Evolutionary conservation across 1,140 invertebrate genomes (phyloP).

Genomic region (Hylyphantes graminicola): DNA sequence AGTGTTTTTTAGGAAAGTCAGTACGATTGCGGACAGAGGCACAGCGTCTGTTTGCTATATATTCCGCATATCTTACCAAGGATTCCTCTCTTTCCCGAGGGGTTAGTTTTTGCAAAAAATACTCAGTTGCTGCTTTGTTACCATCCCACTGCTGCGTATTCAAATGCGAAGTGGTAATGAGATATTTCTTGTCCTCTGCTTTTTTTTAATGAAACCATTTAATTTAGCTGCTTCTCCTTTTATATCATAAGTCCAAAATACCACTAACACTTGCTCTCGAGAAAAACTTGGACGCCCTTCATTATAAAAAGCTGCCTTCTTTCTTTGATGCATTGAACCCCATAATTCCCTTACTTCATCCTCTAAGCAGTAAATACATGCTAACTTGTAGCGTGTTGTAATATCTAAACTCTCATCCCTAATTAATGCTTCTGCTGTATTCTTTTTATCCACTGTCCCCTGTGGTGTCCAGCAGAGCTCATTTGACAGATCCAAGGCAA

Average conservation of each 20-base stretch:
- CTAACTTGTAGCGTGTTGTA: constrained; percentile 30
- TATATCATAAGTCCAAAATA: constrained; percentile 23
- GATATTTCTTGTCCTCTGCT: not conserved
- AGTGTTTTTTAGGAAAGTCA: constrained; percentile 29
- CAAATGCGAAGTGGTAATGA: constrained; percentile 12
- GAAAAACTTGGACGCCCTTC: no score
- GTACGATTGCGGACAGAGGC: not conserved
- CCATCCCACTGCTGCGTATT: constrained; percentile 35
- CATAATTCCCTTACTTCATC: constrained; percentile 1
- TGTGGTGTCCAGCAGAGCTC: constrained; percentile 36
- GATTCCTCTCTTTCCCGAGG: constrained; percentile 11
- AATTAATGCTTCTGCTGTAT: constrained; percentile 32
- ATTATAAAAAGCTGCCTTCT: not conserved
- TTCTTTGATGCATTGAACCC: not conserved
- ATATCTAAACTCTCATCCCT: constrained; percentile 25
- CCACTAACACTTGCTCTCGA: constrained; percentile 9
- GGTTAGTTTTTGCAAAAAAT: constrained; percentile 34
- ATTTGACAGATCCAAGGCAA: not conserved
- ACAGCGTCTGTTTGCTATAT: not conserved
- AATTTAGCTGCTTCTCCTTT: not conserved
- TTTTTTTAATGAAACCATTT: not conserved
- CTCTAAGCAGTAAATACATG: constrained; percentile 37
- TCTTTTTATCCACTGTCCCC: constrained; percentile 20
- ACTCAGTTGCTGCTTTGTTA: constrained; percentile 31
- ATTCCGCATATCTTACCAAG: constrained; percentile 14